phyloP scores from a whole-genome alignment of 2,113 vertebrate species.

The Penelope pileata region DNA sequence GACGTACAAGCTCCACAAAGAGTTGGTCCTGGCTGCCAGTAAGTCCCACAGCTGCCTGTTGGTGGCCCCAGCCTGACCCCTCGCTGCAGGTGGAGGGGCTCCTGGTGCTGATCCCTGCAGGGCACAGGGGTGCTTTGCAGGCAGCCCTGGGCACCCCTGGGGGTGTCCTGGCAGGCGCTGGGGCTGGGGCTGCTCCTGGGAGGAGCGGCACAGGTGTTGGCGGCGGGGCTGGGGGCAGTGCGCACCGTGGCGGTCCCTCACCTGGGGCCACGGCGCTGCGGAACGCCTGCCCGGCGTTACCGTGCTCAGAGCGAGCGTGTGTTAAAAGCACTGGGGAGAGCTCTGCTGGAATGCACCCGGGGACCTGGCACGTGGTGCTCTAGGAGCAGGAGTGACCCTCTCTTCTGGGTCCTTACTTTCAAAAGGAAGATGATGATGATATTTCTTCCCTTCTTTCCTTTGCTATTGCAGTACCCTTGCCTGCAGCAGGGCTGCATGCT shows the following conservation, averaged over 20 bases:
- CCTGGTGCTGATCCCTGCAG: background rate
- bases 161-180: background rate
- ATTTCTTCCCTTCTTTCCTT: background rate
- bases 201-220: too few relatives aligned
- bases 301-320: background rate
- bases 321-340: background rate
- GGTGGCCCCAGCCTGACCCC: background rate
- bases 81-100: too few relatives aligned
- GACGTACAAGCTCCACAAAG: constrained; percentile 93
- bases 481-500: background rate
- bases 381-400: background rate
- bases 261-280: background rate
- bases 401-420: background rate
- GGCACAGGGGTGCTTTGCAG: background rate
- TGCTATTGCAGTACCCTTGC: background rate
- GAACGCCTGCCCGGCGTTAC: background rate
- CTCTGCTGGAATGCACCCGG: accelerated
- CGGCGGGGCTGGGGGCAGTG: background rate
- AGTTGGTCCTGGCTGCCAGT: constrained; percentile 95
- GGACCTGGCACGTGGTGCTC: background rate
- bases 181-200: background rate
- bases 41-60: constrained; percentile 66
- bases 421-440: background rate
- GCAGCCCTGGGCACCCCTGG: background rate
- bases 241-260: background rate